Evolutionary conservation across 1,140 invertebrate genomes (phyloP), one percentile per base, ranked within the genome.

Genomic region (Lepidurus arcticus): DNA sequence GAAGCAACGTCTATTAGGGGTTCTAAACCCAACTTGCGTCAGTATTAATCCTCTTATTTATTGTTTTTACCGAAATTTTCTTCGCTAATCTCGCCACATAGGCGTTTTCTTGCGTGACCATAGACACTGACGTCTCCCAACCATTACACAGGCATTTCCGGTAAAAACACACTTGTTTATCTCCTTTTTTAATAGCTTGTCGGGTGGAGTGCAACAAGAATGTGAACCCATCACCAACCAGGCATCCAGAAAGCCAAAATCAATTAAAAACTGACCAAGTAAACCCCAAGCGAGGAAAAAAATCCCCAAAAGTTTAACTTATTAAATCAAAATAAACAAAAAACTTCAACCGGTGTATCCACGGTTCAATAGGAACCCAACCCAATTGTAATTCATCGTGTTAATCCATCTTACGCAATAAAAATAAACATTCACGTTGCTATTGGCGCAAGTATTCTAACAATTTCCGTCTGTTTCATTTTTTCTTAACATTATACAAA

Each of bases 101-200:
- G 53, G 53, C 53, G 53, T 65, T 65, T 65, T 13, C 53, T 65
- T 65, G 53, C 53, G 53, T 65, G 53, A 65, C 21, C 16, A 65
- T n/a, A 13, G 8, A 34, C 34, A 16, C 53, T 65, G 53, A 16
- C 8, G 53, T 65, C 53, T 65, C 21, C 8, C 53, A 34, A n/a
- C 53, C 13, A 65, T 65, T 65, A 65, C 53, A 65, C 6, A 13
- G 53, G 53, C 53, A 65, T 65, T 65, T 65, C 53, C 53, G 53
- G 53, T n/a, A 65, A 21, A 65, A 21, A 7, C 2, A 13, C 53
- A 4, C 13, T 65, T 65, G 9, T 65, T n/a, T 16, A 65, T 21
- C 6, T 65, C n/a, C 21, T 65, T 21, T 11, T 13, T 21, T 13
- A 65, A 65, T 13, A 9, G 53, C 13, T 65, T 9, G 16, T 65